Percentiles rank a stretch among this genome's conserved stretches.
These are phyloP conservation scores for Caenorhabditis becei DNA, from an alignment of 2,888 invertebrate genomes.

Conservation along the genomic window DNA sequence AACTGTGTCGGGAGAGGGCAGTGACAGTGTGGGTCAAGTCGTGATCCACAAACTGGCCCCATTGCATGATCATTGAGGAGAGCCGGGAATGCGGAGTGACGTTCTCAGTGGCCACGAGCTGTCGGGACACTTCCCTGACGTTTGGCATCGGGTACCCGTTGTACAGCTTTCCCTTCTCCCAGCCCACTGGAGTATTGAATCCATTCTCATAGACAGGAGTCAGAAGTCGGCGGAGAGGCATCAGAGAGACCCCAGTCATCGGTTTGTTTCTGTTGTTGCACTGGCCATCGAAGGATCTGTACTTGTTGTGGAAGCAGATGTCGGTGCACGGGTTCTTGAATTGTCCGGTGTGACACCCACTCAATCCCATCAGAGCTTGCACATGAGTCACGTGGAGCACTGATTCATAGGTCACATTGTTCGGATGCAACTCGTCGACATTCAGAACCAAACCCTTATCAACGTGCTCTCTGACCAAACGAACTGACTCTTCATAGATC, in stretches of 20 bases:
- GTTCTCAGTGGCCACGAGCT: slow-evolving; percentile 89
- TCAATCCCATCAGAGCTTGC: slow-evolving; percentile 91
- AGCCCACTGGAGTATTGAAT: slow-evolving; percentile 95
- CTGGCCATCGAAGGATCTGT: slow-evolving; percentile 92
- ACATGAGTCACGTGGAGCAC: slow-evolving; percentile 90
- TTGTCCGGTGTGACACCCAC: slow-evolving; percentile 85
- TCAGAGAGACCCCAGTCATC: slow-evolving; percentile 87
- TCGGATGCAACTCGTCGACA: slow-evolving; percentile 80
- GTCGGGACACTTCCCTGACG: slow-evolving; percentile 86
- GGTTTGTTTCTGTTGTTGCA: slow-evolving; percentile 95
- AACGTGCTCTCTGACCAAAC: slow-evolving; percentile 90
- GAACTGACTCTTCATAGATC: slow-evolving; percentile 93
- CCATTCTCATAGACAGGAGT: slow-evolving; percentile 93
- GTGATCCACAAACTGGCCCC: slow-evolving; percentile 99
- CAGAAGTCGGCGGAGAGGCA: slow-evolving; percentile 86
- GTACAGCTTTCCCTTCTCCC: slow-evolving; percentile 90
- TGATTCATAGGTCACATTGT: slow-evolving; percentile 89
- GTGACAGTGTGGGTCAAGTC: slow-evolving; percentile 96
- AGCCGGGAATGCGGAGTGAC: slow-evolving; percentile 87
- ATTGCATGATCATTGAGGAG: slow-evolving; percentile 99
- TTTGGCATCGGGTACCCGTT: slow-evolving; percentile 86
- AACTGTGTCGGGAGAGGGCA: slow-evolving; percentile 85
- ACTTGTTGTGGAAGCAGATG: slow-evolving; percentile 94
- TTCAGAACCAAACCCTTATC: slow-evolving; percentile 83
- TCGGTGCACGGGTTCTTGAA: slow-evolving; percentile 84